Percentiles rank a stretch among this genome's conserved stretches.
phyloP scores from a whole-genome alignment of 2,797 vertebrate genomes.

The Meriones psammophilus region DNA sequence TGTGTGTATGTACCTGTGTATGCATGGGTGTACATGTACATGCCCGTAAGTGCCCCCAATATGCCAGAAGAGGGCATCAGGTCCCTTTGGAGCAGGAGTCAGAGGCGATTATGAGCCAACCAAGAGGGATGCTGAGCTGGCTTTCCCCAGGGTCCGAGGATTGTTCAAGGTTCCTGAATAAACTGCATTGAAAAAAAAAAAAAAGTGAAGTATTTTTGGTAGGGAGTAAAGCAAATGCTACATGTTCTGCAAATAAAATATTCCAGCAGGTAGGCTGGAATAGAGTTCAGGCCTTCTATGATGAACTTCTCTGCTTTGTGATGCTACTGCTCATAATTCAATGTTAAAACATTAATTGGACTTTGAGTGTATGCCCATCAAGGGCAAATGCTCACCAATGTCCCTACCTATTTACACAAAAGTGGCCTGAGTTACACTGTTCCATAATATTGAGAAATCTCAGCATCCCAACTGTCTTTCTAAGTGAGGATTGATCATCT shows the following conservation, averaged over 20 bases:
- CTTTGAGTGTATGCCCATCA: neutral
- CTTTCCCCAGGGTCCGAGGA: too few relatives aligned
- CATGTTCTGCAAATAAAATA: neutral
- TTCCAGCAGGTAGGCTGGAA: neutral
- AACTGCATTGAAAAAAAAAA: too few relatives aligned
- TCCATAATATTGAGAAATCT: conserved; percentile 45
- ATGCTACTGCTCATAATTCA: neutral
- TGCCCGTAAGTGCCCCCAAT: too few relatives aligned
- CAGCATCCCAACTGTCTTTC: too few relatives aligned
- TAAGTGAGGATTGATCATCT: too few relatives aligned
- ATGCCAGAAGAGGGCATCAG: neutral
- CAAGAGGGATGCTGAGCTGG: neutral
- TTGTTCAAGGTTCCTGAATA: too few relatives aligned
- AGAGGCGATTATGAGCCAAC: neutral
- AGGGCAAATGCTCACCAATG: neutral
- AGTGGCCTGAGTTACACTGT: neutral
- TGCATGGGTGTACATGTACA: too few relatives aligned
- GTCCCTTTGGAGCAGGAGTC: neutral
- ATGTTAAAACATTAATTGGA: neutral
- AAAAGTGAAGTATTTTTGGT: neutral
- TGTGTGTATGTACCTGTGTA: neutral
- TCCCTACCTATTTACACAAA: neutral
- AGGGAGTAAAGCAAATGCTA: neutral
- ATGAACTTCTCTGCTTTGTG: neutral
- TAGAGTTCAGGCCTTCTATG: neutral